Evolutionary conservation across 2,113 vertebrate species (phyloP), one percentile per base, ranked within the genome.

Genomic region (Lota lota): DNA sequence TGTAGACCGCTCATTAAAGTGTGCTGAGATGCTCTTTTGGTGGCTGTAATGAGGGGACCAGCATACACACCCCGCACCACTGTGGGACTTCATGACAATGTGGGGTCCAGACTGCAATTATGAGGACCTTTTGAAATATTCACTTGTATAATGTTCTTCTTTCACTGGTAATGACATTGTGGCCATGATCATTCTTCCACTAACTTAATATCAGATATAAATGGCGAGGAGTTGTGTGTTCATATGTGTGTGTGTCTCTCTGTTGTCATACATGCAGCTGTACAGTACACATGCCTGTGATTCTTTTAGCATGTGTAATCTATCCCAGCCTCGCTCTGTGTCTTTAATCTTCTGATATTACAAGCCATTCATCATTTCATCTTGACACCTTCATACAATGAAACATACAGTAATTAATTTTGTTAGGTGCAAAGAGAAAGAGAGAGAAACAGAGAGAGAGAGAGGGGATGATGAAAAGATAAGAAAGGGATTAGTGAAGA

Each of bases 321-420:
- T 69, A 59, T 40, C 64, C 73, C 56, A 47, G 73, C 64, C 63
- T 84, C 74, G 78, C 83, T 77, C 85, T 83, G 86, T 83, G 76
- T 77, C 88, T 84, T 83, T 90, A 90, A 91, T 83, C 73, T 82
- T 85, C 87, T 86, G 90, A 91, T 93, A 93, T 94, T 94, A 89
- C 90, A 90, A 93, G 86, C 90, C 92, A 93, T 93, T 94, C 88
- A 92, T 93, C 91, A 94, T 92, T 89, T 88, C 85, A 76, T 79
- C 86, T 85, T 93, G 92, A 87, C 90, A 93, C 75, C 68, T 90
- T 89, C 86, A 91, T 89, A 87, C 93, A 94, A 92, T 91, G 92
- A 90, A 92, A 93, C 90, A 93, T 88, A 91, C 83, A 91, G 87
- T 93, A 93, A 94, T 93, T 94, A 94, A 93, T 93, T 93, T 93